Evolutionary conservation across 2,113 vertebrate genomes (phyloP).

Genomic region (Urocynchramus pylzowi): DNA sequence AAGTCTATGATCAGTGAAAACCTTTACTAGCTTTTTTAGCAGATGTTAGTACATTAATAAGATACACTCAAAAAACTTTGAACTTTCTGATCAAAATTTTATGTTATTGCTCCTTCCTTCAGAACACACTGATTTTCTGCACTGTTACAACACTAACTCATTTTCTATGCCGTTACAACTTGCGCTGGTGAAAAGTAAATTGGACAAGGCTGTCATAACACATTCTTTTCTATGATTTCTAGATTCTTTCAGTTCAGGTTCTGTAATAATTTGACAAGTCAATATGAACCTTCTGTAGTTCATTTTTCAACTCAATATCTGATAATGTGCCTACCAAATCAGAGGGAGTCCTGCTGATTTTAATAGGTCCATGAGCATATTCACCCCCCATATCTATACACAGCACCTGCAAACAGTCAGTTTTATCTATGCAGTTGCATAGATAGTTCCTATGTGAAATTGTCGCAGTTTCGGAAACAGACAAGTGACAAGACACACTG

Average conservation of each 20-base stretch:
- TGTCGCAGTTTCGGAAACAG: not conserved
- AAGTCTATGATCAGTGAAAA: not conserved
- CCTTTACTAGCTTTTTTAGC: not conserved
- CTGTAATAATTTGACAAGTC: not conserved
- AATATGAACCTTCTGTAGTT: not conserved
- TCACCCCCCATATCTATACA: not conserved
- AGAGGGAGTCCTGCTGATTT: not conserved
- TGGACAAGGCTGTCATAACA: not conserved
- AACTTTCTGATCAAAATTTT: not conserved
- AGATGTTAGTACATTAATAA: not conserved
- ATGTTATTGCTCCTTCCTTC: not conserved
- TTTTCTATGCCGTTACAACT: rapidly evolving
- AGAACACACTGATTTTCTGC: not conserved
- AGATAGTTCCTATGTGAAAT: not conserved
- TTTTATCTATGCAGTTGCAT: not conserved
- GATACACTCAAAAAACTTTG: not conserved
- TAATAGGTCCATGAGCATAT: not conserved
- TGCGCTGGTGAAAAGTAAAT: not conserved
- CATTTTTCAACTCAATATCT: not conserved
- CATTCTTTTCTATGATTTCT: not conserved
- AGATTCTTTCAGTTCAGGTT: not conserved
- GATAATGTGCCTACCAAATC: not conserved
- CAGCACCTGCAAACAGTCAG: not conserved
- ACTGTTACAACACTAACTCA: not conserved
- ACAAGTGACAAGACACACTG: not conserved